Evolutionary conservation across 1,140 invertebrate species (phyloP).

Genomic region (Tetramorium simillimum): DNA sequence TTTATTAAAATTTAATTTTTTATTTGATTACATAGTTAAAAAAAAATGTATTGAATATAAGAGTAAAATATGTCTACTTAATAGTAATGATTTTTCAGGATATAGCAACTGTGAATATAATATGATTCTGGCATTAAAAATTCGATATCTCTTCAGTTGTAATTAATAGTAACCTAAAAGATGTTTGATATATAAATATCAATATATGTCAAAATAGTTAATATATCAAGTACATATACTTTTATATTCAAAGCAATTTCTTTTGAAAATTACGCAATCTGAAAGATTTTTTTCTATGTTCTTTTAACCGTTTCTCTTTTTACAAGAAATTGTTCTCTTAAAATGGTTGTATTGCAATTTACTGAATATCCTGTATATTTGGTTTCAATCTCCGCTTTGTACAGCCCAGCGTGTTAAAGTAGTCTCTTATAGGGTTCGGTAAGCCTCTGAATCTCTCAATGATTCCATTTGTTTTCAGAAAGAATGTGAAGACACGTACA

Average conservation of each 20-base stretch:
- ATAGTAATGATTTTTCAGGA: background rate
- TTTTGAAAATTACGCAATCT: background rate
- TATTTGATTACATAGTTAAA: background rate
- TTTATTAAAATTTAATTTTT: background rate
- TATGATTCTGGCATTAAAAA: background rate
- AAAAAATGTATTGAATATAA: background rate
- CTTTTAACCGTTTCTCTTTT: background rate
- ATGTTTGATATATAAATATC: background rate
- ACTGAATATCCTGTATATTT: constrained; percentile 88
- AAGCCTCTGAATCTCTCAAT: constrained; percentile 77
- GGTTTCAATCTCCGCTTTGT: constrained; percentile 47
- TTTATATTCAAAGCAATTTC: background rate
- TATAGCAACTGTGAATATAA: background rate
- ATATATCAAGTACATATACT: background rate
- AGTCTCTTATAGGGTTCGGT: constrained; percentile 65
- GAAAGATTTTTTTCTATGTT: background rate
- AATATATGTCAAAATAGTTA: background rate
- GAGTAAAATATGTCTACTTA: background rate
- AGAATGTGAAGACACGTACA: constrained; percentile 92
- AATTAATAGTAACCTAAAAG: background rate
- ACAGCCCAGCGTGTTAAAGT: constrained; percentile 51
- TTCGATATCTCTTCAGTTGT: background rate
- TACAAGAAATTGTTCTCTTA: background rate
- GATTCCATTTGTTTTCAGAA: constrained; percentile 90
- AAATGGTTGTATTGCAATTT: constrained; percentile 88